phyloP scores from a whole-genome alignment of 2,797 vertebrate genomes.

The Nothura maculosa region DNA sequence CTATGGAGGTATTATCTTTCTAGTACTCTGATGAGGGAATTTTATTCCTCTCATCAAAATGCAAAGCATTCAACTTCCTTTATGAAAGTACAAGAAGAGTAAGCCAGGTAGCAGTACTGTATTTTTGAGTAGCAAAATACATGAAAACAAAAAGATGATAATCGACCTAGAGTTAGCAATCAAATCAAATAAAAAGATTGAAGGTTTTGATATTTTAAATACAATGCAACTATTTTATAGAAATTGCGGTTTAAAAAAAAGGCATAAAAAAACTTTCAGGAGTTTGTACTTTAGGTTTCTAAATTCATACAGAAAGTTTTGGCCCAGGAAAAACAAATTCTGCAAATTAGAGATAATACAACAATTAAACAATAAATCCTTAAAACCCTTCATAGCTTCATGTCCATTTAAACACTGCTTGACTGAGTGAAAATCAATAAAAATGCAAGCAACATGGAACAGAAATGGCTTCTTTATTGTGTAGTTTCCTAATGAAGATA shows the following conservation, averaged over 20 bases:
- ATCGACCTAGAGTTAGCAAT: not conserved
- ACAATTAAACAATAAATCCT: not conserved
- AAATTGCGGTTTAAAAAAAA: not conserved
- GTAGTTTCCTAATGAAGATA: not conserved
- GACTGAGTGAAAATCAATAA: not conserved
- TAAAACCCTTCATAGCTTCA: not conserved
- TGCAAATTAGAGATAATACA: not conserved
- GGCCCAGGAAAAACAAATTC: not conserved
- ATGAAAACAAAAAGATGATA: not conserved
- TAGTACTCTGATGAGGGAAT: not conserved
- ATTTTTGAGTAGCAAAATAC: not conserved
- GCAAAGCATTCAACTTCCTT: not conserved
- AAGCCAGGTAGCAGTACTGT: not conserved
- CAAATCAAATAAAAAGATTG: not conserved
- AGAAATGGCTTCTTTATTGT: not conserved
- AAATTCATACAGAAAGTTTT: not conserved
- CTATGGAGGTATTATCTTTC: not conserved
- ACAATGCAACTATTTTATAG: not conserved
- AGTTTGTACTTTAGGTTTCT: not conserved
- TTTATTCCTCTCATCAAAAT: conserved; percentile 4
- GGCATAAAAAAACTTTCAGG: not conserved
- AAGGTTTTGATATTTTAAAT: not conserved
- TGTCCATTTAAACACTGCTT: not conserved
- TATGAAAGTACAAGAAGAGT: not conserved
- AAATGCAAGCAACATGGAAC: not conserved